A percentile compares a stretch with the other conserved stretches of the same genome.
Evolutionary conservation across 2,888 invertebrate species (phyloP).

Genomic region (Chloromyia formosa): DNA sequence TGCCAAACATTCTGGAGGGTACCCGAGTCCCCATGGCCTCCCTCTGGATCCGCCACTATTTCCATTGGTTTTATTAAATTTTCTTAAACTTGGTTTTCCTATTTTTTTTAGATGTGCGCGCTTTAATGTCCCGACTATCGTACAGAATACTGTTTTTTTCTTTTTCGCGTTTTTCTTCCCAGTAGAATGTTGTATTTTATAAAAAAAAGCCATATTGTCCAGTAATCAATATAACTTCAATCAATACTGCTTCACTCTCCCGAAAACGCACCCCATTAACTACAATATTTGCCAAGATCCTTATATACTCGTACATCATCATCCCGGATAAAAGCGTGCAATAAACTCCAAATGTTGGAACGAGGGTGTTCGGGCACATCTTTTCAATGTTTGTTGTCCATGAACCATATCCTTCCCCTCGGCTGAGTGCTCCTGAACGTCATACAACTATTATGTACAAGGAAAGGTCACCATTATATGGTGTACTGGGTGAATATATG

Average conservation of each 20-base stretch:
- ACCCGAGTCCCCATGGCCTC: no score
- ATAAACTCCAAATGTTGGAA: not conserved
- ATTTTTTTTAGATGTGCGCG: no score
- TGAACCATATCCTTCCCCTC: not conserved
- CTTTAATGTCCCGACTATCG: no score
- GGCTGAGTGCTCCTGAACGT: not conserved
- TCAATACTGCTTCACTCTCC: not conserved
- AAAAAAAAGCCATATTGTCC: no score
- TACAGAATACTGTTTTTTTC: no score
- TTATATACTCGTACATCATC: not conserved
- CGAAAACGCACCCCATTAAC: not conserved
- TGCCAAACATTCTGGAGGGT: no score
- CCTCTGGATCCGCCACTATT: no score
- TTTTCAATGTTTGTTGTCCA: not conserved
- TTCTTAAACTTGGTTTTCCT: no score
- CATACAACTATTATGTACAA: slow-evolving; percentile 9
- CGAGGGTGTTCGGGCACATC: not conserved
- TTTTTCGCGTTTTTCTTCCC: no score
- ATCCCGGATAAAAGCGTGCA: not conserved
- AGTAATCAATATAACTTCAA: not conserved
- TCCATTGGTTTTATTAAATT: no score
- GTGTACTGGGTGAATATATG: not conserved
- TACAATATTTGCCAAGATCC: not conserved
- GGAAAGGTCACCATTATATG: slow-evolving; percentile 25
- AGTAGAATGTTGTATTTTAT: no score